Base-by-base conservation (phyloP, 2,113 vertebrate species). In the Pangasianodon gigas region DNA sequence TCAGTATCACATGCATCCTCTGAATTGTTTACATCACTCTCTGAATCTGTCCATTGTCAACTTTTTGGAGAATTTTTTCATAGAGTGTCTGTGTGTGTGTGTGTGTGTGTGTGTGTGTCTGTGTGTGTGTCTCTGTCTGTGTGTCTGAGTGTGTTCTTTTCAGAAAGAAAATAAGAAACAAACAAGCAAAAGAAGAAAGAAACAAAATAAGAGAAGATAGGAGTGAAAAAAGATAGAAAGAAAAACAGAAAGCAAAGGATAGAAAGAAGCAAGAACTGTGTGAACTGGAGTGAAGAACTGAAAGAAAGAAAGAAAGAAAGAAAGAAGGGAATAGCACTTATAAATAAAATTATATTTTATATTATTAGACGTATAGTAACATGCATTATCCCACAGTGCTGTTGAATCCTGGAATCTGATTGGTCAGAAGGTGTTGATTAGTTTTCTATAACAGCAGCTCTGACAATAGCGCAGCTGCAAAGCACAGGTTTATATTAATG, bases 1-100 rank as follows among this genome's bases (percentile, higher is more conserved):
- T 84, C 81, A 84, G 54, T 60, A 84, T 84, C 81, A 84, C 81
- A 84, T 84, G 81, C 81, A 84, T 41, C 81, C 32, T 41, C 81
- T 24, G 5, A 84, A 84, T 44, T 8, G 54, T 60, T 84, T 58
- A 60, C 81, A 84, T 84, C 81, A 84, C 24, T 60, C 54, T 13
- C 81, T 84, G 81, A 84, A 84, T 84, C 54, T 60, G 54, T 37
- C 81, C 54, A 84, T 84, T 84, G 81, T 84, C 54, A 84, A 44
- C 19, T 51, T 80, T 48, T 79, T 4, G 44, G 71, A 75, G 71
- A 75, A 19, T 41, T 21, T 41, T 41, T 67, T 67, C 65, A 67
- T 10, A 67, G 65, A 65, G 58, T 6, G 21, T 1, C 19, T 60
- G 58, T 62, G 58, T 62, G 60, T 62, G 60, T 62, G 58, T 62